phyloP scores from a whole-genome alignment of 2,797 vertebrate genomes.

The Amblyraja radiata region DNA sequence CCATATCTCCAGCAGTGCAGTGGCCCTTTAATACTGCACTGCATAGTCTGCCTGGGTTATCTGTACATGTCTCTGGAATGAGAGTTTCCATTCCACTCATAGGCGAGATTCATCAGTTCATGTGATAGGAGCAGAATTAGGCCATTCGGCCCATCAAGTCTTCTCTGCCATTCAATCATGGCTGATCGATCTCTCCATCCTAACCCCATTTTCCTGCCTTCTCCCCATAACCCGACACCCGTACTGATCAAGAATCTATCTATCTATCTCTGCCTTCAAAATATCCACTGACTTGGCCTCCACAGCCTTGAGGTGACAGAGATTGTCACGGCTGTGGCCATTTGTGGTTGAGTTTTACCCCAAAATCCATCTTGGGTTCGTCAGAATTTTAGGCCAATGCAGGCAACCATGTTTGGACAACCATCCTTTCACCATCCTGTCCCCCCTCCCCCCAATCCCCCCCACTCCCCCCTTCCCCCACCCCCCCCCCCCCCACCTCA shows the following conservation, averaged over 20 bases:
- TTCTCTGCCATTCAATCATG: too few species aligned
- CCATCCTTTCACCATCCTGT: neutral
- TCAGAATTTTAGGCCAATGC: neutral
- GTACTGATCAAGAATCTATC: too few species aligned
- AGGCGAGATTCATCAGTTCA: too few species aligned
- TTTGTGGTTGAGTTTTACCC: neutral
- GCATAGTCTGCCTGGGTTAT: too few species aligned
- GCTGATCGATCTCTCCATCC: too few species aligned
- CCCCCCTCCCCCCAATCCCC: neutral
- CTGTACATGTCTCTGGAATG: neutral
- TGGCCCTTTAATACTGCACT: neutral
- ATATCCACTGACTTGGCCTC: too few species aligned
- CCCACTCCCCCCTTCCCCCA: neutral
- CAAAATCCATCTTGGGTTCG: neutral
- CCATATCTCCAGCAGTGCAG: neutral
- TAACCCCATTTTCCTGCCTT: too few species aligned
- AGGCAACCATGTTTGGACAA: neutral
- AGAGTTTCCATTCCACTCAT: neutral
- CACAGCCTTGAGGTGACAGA: too few species aligned
- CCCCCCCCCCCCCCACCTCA: neutral
- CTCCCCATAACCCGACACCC: too few species aligned
- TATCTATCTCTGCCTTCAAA: too few species aligned
- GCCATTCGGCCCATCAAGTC: too few species aligned
- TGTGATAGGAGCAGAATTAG: too few species aligned
- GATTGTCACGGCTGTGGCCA: neutral